Base-by-base conservation (phyloP, 92 coral and sea anemone species). In the Diadumene lineata region DNA sequence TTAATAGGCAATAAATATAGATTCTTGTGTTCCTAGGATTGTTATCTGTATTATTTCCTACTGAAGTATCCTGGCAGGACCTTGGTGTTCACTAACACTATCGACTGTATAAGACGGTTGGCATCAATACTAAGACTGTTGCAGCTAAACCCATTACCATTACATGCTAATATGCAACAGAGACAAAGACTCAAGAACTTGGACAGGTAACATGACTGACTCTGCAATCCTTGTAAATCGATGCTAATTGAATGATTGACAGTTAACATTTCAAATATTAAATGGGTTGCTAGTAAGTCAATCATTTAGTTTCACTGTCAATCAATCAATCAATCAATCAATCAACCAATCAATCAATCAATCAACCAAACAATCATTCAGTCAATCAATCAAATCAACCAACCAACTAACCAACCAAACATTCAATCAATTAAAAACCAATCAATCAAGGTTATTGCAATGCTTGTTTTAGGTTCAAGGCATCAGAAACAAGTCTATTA, bases 131-230 rank as follows among this genome's bases (percentile, higher is more conserved):
- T 91, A 27, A 81, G 93, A 29, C 75, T 94, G 27, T 73, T 94
- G 60, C 79, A 82, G 60, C 91, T 91, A 25, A 83, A 87, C 60
- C 98, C 98, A 2, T 79, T 93, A 34, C 94, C 96, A 32, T 67
- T 94, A 3, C 98, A 89, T 62, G 97, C 98, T 60, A 90, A 86
- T 17, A 94, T 94, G 97, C 98, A 94, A 69, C 98, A 94, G 80
- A 89, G 97, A 66, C 98, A 94, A 68, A 71, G 98, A 64, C 86
- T 94, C 3, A 94, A 94, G 79, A 94, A 94, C 72, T 81, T 94
- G 13, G 98, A 94, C 70, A 89, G 98, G 98, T 88, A 22, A 24
- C 43, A 18, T 77, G 10, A 38, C 13, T 38, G n/a, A 38, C 48
- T 38, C 48, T 4, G 48, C 48, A 6, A 38, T 38, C 48, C 6